phyloP scores from a whole-genome alignment of 2,888 invertebrate genomes.

The Morpho helenor region DNA sequence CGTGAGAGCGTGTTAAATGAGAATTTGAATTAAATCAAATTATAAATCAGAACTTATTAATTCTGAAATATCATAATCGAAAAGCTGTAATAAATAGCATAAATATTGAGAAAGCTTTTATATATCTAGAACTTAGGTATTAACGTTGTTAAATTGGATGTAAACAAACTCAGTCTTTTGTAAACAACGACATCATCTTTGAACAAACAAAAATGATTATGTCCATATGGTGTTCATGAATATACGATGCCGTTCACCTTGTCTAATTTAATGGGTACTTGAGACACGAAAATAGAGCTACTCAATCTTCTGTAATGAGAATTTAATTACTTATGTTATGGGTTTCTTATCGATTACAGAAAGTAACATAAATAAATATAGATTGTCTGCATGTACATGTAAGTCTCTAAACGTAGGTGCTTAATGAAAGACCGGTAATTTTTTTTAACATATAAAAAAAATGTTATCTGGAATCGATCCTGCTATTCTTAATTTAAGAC shows the following conservation, averaged over 20 bases:
- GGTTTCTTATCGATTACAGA: constrained; percentile 1
- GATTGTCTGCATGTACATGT: too few relatives aligned
- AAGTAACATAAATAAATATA: too few relatives aligned
- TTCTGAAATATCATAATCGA: too few relatives aligned
- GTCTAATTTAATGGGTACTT: constrained; percentile 22
- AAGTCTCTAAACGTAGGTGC: too few relatives aligned
- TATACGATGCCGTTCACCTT: constrained; percentile 26
- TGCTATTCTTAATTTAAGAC: too few relatives aligned
- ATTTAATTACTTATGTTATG: constrained; percentile 3
- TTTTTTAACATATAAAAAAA: too few relatives aligned
- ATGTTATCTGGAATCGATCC: too few relatives aligned
- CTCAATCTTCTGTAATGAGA: constrained; percentile 6
- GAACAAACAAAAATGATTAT: constrained; percentile 18
- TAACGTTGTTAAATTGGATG: not conserved
- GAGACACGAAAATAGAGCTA: constrained; percentile 17
- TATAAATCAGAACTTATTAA: constrained; percentile 29
- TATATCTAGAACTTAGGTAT: too few relatives aligned
- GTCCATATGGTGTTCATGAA: constrained; percentile 20
- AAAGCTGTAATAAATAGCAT: too few relatives aligned
- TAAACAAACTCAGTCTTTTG: not conserved
- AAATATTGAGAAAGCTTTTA: too few relatives aligned
- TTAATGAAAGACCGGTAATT: too few relatives aligned
- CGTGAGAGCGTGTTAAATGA: constrained; percentile 46
- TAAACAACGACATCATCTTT: constrained; percentile 7
- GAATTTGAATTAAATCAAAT: constrained; percentile 36